Evolutionary conservation across 2,797 vertebrate species (phyloP).

Genomic region (Megalops cyprinoides): DNA sequence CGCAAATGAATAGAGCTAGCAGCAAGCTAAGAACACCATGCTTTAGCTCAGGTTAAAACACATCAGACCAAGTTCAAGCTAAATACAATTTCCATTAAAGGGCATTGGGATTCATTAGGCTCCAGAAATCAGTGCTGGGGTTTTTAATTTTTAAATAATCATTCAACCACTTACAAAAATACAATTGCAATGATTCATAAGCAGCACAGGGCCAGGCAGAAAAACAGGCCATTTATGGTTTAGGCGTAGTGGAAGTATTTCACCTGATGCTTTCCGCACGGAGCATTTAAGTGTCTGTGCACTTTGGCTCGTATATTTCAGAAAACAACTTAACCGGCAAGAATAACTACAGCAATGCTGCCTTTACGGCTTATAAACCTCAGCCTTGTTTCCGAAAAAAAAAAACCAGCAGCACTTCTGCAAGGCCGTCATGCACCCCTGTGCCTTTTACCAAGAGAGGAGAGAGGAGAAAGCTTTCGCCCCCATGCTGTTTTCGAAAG

Average conservation of each 20-base stretch:
- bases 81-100: neutral
- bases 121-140: neutral
- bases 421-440: neutral
- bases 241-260: neutral
- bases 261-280: neutral
- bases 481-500: conserved; percentile 51
- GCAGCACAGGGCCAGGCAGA: neutral
- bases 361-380: neutral
- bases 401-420: too few species aligned
- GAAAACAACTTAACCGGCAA: neutral
- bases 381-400: neutral
- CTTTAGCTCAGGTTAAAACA: neutral
- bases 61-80: neutral
- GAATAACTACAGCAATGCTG: neutral
- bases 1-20: too few species aligned
- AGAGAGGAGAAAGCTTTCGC: conserved; percentile 14
- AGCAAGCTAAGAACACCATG: too few species aligned
- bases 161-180: neutral
- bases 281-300: neutral
- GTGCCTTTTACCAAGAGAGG: neutral
- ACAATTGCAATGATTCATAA: neutral
- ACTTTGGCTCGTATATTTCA: neutral
- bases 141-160: neutral
- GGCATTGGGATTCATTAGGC: neutral
- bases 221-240: neutral